Base-by-base conservation (phyloP, 2,797 vertebrate species). In the Smutsia gigantea region DNA sequence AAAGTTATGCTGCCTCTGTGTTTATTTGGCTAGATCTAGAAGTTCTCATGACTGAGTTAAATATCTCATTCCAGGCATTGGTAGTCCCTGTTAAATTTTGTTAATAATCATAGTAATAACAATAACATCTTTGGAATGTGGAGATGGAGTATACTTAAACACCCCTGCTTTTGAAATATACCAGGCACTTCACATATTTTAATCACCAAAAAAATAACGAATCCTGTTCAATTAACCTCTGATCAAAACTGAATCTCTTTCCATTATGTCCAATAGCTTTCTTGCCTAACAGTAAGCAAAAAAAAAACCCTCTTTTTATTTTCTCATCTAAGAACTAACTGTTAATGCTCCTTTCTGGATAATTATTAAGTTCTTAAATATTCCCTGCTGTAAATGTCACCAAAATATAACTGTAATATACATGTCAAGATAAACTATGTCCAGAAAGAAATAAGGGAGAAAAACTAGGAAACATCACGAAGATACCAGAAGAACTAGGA, bases 401-500 rank as follows among this genome's bases (percentile, higher is more conserved):
- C 11, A 83, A 85, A 87, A 78, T 78, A 75, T 59, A 53, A 37
- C 25, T 42, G 29, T 42, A 69, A 78, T 42, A 49, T 75, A 18
- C 2, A 31, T 53, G 46, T 79, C 49, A 55, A 66, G 53, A 90
- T 21, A 87, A 85, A 53, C 7, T 15, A 23, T 10, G n/a, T 10
- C 57, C 59, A 93, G 55, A 94, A 95, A 94, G 42, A 93, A 94
- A 87, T 4, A 21, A 39, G 83, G 37, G 13, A 29, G 31, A 53
- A 55, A 92, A 87, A 66, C 17, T 42, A 78, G 59, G 42, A 85
- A 49, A 49, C 23, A 27, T 25, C 53, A 27, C 29, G 14, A 34
- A 61, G 18, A 17, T n/a, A 37, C 18, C 51, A 49, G 46, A 39
- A 92, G 82, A 92, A 72, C 27, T 34, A 68, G 15, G 21, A 13